Evolutionary conservation across 64 coral and sea anemone species (phyloP).

Genomic region (Pocillopora damicornis): DNA sequence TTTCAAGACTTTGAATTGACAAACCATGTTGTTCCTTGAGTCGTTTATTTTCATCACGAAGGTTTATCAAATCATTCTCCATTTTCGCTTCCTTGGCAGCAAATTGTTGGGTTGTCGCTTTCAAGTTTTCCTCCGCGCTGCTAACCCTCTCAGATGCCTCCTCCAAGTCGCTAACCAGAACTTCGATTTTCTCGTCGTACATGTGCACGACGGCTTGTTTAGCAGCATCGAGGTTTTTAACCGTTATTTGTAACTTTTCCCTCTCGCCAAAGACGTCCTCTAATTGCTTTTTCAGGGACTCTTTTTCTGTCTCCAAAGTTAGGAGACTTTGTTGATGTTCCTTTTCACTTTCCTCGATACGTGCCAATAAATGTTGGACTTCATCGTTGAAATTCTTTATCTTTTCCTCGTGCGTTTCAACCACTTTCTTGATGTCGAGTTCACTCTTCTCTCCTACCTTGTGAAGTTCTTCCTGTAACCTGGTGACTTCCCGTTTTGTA

Average conservation of each 20-base stretch:
- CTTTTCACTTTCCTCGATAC: slow-evolving; percentile 38
- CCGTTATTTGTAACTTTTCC: slow-evolving; percentile 59
- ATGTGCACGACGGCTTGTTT: slow-evolving; percentile 78
- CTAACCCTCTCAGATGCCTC: slow-evolving; percentile 51
- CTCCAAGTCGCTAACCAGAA: slow-evolving; percentile 64
- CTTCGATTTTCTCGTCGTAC: slow-evolving; percentile 84
- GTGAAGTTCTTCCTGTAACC: background rate
- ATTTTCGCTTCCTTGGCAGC: slow-evolving; percentile 20
- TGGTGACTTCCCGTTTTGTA: slow-evolving; percentile 9
- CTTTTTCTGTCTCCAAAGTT: slow-evolving; percentile 49
- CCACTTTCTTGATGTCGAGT: slow-evolving; percentile 4
- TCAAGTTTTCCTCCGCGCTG: slow-evolving; percentile 22
- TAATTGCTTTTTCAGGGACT: slow-evolving; percentile 39
- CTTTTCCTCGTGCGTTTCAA: slow-evolving; percentile 14
- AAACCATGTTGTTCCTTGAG: background rate
- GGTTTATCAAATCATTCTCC: slow-evolving; percentile 34
- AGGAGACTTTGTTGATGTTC: slow-evolving; percentile 36
- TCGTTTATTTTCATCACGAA: slow-evolving; percentile 24
- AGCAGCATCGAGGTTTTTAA: slow-evolving; percentile 78
- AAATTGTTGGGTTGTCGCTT: slow-evolving; percentile 30
- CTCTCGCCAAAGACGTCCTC: slow-evolving; percentile 40
- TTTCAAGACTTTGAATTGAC: slow-evolving; percentile 10
- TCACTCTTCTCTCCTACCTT: slow-evolving; percentile 1
- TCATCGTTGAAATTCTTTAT: slow-evolving; percentile 14
- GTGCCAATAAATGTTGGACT: slow-evolving; percentile 13